A percentile compares a stretch with the other conserved stretches of the same genome.
phyloP scores from a whole-genome alignment of 2,797 vertebrate genomes.

The Yasuhikotakia modesta region DNA sequence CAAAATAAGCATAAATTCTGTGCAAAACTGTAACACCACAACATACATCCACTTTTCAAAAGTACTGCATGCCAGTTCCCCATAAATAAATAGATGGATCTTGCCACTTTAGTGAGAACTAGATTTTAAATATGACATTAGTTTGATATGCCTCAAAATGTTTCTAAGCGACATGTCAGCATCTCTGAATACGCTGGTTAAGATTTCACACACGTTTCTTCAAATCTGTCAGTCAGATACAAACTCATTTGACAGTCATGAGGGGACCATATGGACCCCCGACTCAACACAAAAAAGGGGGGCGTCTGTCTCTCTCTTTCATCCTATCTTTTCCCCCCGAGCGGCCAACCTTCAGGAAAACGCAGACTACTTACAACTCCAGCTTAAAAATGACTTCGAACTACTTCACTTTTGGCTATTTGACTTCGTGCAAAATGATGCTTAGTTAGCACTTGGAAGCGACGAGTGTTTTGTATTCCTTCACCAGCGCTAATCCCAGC shows the following conservation, averaged over 20 bases:
- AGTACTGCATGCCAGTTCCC: neutral
- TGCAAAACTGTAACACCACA: too few relatives aligned
- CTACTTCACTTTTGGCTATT: conserved; percentile 55
- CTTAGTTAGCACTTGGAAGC: conserved; percentile 56
- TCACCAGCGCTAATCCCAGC: conserved; percentile 50
- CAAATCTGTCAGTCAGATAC: conserved; percentile 37
- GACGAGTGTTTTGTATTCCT: conserved; percentile 42
- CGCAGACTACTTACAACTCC: conserved; percentile 61
- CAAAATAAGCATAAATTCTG: too few relatives aligned
- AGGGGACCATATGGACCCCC: conserved; percentile 62
- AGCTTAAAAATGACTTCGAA: conserved; percentile 55
- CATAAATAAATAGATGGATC: conserved; percentile 1
- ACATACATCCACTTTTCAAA: too few relatives aligned
- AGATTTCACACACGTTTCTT: conserved; percentile 1
- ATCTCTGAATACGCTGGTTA: conserved; percentile 21
- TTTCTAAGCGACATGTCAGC: conserved; percentile 16
- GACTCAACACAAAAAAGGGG: conserved; percentile 9
- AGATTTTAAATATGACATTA: neutral
- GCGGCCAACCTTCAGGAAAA: conserved; percentile 23
- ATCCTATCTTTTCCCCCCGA: neutral
- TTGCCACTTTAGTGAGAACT: neutral
- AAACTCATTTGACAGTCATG: conserved; percentile 56
- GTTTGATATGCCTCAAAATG: neutral
- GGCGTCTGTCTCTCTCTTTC: neutral
- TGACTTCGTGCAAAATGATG: conserved; percentile 46